Conservation (phyloP, 2,797 vertebrate genomes). For the Sylvilagus floridanus region DNA sequence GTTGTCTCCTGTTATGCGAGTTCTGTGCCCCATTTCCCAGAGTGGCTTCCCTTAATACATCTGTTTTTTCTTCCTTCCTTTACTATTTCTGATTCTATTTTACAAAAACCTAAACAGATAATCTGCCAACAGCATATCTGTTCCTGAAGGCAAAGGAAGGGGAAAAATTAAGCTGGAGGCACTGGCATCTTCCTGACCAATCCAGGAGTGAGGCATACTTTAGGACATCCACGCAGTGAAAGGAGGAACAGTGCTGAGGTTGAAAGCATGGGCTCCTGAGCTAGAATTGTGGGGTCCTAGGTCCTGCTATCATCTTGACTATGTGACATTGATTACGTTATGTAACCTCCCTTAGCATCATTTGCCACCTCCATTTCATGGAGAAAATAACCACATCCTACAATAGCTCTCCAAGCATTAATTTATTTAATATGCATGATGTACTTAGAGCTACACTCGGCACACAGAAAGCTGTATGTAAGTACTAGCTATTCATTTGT, state of each 20-base stretch:
- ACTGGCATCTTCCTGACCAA: not conserved
- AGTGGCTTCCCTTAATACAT: not conserved
- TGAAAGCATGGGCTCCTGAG: not conserved
- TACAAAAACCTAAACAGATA: slow-evolving; percentile 39
- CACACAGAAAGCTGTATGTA: not conserved
- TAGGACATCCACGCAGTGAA: not conserved
- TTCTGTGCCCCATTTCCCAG: not conserved
- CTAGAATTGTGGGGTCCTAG: not conserved
- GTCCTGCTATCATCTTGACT: not conserved
- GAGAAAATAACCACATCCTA: not conserved
- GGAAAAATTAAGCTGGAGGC: not conserved
- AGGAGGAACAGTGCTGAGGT: not conserved
- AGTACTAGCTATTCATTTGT: not conserved
- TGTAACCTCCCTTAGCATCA: slow-evolving; percentile 5
- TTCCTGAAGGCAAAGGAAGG: not conserved
- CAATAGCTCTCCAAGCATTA: not conserved
- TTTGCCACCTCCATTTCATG: not conserved
- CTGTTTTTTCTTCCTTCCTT: not conserved
- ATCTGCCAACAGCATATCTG: not conserved
- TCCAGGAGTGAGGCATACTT: not conserved
- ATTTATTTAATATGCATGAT: slow-evolving; percentile 21
- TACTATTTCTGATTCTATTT: not conserved
- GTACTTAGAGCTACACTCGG: not conserved
- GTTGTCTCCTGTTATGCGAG: not conserved
- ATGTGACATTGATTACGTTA: not conserved